Base-by-base conservation (phyloP, 2,113 vertebrate species). In the Caranx melampygus region DNA sequence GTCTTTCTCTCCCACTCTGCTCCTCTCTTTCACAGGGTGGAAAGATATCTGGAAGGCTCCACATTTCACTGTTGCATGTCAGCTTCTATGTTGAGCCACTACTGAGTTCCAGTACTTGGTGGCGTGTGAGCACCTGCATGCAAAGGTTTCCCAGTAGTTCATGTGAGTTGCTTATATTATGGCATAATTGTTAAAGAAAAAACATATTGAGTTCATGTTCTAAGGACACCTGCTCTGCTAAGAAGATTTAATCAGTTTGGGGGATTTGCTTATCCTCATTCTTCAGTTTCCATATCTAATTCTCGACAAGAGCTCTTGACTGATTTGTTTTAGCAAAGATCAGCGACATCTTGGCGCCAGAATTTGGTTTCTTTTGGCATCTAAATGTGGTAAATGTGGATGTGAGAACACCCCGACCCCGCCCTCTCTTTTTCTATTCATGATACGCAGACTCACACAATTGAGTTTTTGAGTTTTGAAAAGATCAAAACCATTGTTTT, bases 21-120 rank as follows among this genome's bases (percentile, higher is more conserved):
- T 72, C 79, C 3, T 78, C 77, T 34, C 63, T 35, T 35, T 52
- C 72, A 3, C 2, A 12, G 14, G 6, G 68, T 84, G 80, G 85
- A 83, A 89, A 89, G 73, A 83, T 88, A 66, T 75, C 83, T 80
- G 80, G 47, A 75, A 65, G 74, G 85, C 89, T 91, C 85, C 51
- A 89, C 37, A 73, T 92, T 92, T 93, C 86, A 88, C 83, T 75
- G 18, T 47, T 84, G 80, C 83, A 49, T 83, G 83, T 88, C 88
- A 90, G 74, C 69, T 40, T 35, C 60, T 61, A 21, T 72, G 81
- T 65, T 14, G 16, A 66, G 68, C 63, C 44, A 49, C 47, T 18
- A 15, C 55, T 31, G 42, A 69, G 61, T 69, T 79, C 49, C 58
- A 79, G 49, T 57, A 5, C 72, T 57, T 8, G 4, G 44, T 64